Evolutionary conservation across 2,888 invertebrate species (phyloP), one percentile per base, ranked within the genome.

Genomic region (Caenorhabditis sp.): DNA sequence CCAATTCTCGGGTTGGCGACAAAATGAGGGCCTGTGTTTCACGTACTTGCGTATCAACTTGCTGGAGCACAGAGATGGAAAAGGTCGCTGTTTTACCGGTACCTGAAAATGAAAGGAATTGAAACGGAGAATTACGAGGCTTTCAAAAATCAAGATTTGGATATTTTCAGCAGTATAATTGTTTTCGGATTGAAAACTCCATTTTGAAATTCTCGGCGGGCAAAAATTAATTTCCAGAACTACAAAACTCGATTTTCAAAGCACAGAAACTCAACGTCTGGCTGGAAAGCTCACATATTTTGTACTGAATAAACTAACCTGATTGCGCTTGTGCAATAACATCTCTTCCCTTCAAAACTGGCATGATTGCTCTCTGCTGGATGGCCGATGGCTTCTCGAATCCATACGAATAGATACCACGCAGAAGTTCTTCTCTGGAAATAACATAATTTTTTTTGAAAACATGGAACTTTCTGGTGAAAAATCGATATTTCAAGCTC

Each of bases 81-180:
- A 99, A 99, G 14, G 97, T 97, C 0, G 99, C 97, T 0, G 99
- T 99, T 91, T 99, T 99, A 77, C 97, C 99, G 5, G 97, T 99
- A 89, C 97, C 43, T 43, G 17, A 2, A 43, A 43, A 17, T 17
- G 3, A 36, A 36, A 36, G 5, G 36, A 10, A 10, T 8, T 36
- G 36, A 66, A 67, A 52, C 26, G 57, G 25, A 20, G 5, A 21
- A 21, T 52, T 21, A 5, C 7, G 14, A 43, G 17, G 3, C 7
- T n/a, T n/a, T n/a, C n/a, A n/a, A n/a, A n/a, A n/a, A n/a, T n/a
- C n/a, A n/a, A n/a, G n/a, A n/a, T n/a, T n/a, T n/a, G n/a, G n/a
- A n/a, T n/a, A n/a, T n/a, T n/a, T n/a, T n/a, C n/a, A n/a, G n/a
- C n/a, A n/a, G n/a, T n/a, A n/a, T n/a, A n/a, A n/a, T n/a, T n/a